phyloP scores from a whole-genome alignment of 1,140 invertebrate species.

The Bombyx mandarina region DNA sequence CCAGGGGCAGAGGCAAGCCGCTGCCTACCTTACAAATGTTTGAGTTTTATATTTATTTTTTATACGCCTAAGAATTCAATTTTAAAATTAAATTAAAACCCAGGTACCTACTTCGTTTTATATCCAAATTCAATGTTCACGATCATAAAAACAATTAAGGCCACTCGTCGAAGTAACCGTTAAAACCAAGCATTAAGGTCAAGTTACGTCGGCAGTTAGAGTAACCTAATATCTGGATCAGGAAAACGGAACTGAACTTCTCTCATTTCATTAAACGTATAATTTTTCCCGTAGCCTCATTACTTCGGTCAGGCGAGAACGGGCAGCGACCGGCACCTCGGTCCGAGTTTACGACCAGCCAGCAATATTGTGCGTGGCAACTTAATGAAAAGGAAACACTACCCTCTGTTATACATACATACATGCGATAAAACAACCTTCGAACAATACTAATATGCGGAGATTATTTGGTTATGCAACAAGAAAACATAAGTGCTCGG shows the following conservation, averaged over 20 bases:
- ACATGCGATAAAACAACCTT: background rate
- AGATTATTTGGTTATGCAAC: no score
- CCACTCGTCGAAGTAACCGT: background rate
- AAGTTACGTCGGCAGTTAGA: background rate
- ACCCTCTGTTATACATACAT: slow-evolving; percentile 10
- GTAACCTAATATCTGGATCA: background rate
- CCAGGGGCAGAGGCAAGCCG: no score
- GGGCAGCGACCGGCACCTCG: slow-evolving; percentile 17
- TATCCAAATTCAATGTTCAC: background rate
- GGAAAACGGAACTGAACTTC: slow-evolving; percentile 15
- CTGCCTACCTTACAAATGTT: no score
- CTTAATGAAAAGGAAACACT: slow-evolving; percentile 57
- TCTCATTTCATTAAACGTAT: slow-evolving; percentile 39
- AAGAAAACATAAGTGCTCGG: no score
- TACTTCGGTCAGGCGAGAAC: slow-evolving; percentile 18
- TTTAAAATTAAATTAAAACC: no score
- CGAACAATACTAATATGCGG: no score
- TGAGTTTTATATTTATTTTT: no score
- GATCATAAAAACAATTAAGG: background rate
- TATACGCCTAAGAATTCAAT: no score
- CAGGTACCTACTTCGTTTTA: no score
- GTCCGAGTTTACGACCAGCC: slow-evolving; percentile 29
- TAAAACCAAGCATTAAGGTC: background rate
- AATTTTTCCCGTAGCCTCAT: slow-evolving; percentile 35
- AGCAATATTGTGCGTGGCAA: slow-evolving; percentile 48